Conservation (phyloP, 30 jellyfish, hydroid and myxozoan species). For the Chironex yamaguchii region DNA sequence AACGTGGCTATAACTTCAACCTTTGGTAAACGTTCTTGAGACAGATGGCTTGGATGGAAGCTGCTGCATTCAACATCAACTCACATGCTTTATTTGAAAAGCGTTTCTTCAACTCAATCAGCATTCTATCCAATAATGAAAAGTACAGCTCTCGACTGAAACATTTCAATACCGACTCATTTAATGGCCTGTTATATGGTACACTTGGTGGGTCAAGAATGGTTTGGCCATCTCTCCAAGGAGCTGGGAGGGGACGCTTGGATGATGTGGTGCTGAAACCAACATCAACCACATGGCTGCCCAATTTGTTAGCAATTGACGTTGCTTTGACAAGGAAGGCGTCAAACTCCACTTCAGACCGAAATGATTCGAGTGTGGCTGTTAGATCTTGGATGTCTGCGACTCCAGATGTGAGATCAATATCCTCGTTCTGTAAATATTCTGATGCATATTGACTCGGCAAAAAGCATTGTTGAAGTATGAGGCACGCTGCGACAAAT, state of each 20-base stretch:
- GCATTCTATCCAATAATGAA: constrained; percentile 20
- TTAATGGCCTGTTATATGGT: constrained; percentile 22
- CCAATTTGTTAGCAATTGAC: constrained; percentile 1
- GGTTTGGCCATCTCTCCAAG: constrained; percentile 28
- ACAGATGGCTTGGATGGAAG: no score
- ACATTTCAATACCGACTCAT: constrained; percentile 37
- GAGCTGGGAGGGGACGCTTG: constrained; percentile 24
- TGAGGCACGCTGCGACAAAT: no score
- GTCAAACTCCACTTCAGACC: no score
- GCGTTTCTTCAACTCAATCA: constrained; percentile 38
- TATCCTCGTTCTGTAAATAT: no score
- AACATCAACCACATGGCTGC: constrained; percentile 1
- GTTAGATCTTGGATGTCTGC: constrained; percentile 17
- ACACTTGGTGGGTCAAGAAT: constrained; percentile 29
- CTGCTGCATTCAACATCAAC: constrained; percentile 44
- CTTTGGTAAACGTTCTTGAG: no score
- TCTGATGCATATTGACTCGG: no score
- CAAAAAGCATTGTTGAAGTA: no score
- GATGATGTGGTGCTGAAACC: constrained; percentile 8
- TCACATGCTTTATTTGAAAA: constrained; percentile 50
- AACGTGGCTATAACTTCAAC: constrained; percentile 1
- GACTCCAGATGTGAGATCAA: constrained; percentile 36
- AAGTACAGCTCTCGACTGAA: constrained; percentile 49
- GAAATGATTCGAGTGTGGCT: constrained; percentile 14
- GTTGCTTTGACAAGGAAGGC: constrained; percentile 12